Evolutionary conservation across 2,888 invertebrate genomes (phyloP), one percentile per base, ranked within the genome.

Genomic region (Epinotia demarniana): DNA sequence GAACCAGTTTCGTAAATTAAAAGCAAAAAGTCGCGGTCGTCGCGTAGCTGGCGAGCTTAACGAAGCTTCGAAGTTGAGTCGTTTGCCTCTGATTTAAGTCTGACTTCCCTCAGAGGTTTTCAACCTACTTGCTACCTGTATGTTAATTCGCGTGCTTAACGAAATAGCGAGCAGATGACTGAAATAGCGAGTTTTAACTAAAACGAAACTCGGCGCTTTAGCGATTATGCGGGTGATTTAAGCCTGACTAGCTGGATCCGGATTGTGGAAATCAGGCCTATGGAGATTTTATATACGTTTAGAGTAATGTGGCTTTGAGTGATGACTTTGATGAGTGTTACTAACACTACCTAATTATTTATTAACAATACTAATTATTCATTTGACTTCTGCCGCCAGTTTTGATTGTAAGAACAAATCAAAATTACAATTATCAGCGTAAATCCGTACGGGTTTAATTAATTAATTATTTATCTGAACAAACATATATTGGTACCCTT

Each of bases 41-140:
- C 75, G 60, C 75, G 69, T 49, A 70, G 60, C 60, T 75, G 43
- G 63, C 53, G 39, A 70, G 70, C 70, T 60, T 64, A 64, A 75
- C 70, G 70, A 74, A 75, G 75, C 70, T 70, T 64, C 39, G 18
- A 75, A 75, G 75, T 75, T 75, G 70, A 60, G 70, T 75, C 75
- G 75, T 75, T 74, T 70, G 49, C 39, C 58, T 69, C 27, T 70
- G 75, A 66, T 75, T 75, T 75, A 75, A 69, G 63, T 68, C 53
- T 66, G 55, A 19, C 55, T 55, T 55, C 55, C 53, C 57, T 13
- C 23, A 12, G 18, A 8, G 67, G 53, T n/a, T 12, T n/a, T 55
- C 55, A 57, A 67, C 23, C 19, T 58, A 62, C n/a, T 53, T 53
- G 61, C 58, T 33, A 55, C 53, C 70, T 66, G 64, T 75, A 75